A percentile compares a stretch with the other conserved stretches of the same genome.
These are phyloP conservation scores for Triops longicaudatus DNA, from an alignment of 1,140 invertebrate genomes.

Conservation along the genomic window DNA sequence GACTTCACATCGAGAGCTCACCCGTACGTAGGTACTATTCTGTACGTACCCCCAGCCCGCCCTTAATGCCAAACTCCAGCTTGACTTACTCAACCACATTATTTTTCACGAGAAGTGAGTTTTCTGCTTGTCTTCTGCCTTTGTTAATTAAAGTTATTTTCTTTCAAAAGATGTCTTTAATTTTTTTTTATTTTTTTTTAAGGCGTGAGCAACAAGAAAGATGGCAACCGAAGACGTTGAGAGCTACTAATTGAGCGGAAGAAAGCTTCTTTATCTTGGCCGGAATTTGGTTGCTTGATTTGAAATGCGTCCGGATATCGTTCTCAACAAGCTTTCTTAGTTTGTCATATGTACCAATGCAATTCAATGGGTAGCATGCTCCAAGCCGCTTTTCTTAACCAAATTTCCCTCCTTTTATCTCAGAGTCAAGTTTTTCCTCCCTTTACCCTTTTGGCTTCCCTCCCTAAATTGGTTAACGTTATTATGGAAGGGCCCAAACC, in stretches of 20 bases:
- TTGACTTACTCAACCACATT: no score
- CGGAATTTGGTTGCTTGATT: constrained; percentile 1
- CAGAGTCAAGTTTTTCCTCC: not conserved
- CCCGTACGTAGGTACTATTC: not conserved
- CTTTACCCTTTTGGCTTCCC: not conserved
- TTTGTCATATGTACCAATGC: no score
- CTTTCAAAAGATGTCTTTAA: no score
- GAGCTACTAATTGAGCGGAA: not conserved
- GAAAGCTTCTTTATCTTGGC: not conserved
- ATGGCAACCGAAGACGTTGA: no score
- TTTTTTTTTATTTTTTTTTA: no score
- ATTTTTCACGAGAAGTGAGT: no score
- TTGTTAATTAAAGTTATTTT: no score
- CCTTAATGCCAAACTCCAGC: not conserved
- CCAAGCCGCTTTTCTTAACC: not conserved
- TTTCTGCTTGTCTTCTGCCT: no score
- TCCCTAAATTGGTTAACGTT: not conserved
- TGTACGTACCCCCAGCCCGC: not conserved
- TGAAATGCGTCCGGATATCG: not conserved
- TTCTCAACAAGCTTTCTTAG: no score
- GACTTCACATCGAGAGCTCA: not conserved
- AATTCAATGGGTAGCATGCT: no score
- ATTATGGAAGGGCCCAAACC: not conserved
- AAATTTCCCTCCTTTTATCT: not conserved
- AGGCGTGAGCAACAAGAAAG: no score